phyloP scores from a whole-genome alignment of 2,113 vertebrate species.

The Sinocyclocheilus anshuiensis region DNA sequence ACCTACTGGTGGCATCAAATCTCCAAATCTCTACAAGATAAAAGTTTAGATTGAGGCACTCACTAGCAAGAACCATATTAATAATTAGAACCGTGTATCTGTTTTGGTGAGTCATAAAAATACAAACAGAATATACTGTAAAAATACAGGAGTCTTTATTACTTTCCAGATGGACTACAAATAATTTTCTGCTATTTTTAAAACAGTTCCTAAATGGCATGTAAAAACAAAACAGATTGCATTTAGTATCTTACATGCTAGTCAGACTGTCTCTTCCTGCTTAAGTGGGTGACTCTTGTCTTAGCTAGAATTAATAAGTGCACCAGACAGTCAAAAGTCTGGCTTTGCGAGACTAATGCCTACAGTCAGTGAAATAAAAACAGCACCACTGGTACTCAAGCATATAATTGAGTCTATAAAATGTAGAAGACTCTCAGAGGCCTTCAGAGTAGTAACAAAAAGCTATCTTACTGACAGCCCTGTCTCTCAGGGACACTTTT shows the following conservation, averaged over 20 bases:
- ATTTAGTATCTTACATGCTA: not conserved
- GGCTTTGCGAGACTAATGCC: not conserved
- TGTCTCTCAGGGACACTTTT: not conserved
- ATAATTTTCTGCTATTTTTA: not conserved
- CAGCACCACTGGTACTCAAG: not conserved
- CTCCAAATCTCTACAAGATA: not conserved
- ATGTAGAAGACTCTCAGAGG: not conserved
- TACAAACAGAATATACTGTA: no score
- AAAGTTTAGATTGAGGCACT: not conserved
- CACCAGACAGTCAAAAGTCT: not conserved
- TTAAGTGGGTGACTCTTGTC: not conserved
- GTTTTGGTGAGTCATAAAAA: no score
- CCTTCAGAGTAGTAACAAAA: not conserved
- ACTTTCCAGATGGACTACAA: not conserved
- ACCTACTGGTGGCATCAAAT: not conserved
- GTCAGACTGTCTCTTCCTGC: not conserved
- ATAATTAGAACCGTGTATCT: no score
- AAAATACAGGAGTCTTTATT: not conserved
- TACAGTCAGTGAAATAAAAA: not conserved
- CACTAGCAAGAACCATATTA: not conserved
- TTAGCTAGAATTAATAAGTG: not conserved
- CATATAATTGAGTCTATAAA: not conserved
- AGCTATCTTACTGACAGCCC: conserved; percentile 29
- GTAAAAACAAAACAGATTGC: not conserved
- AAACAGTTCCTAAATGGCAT: not conserved